Conservation (phyloP, 2,888 invertebrate species). For the Leptopilina myrica region DNA sequence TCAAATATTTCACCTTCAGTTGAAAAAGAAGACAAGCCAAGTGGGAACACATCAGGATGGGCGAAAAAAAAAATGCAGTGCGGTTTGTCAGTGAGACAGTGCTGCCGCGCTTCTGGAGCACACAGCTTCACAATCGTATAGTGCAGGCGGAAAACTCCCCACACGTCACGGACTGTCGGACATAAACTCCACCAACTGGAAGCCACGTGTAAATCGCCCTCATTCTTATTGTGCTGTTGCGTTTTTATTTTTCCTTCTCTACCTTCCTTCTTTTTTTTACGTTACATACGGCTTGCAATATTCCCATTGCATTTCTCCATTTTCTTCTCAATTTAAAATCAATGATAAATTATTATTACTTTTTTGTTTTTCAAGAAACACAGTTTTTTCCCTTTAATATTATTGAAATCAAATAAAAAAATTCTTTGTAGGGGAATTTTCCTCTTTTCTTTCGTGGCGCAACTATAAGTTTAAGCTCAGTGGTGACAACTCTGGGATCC, state of each 20-base stretch:
- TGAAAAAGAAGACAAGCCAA: slow-evolving; percentile 6
- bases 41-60: neutral
- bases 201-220: slow-evolving; percentile 35
- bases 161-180: slow-evolving; percentile 37
- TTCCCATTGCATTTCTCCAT: slow-evolving; percentile 1
- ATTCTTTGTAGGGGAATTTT: no score
- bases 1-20: slow-evolving; percentile 53
- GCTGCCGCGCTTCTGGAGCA: slow-evolving; percentile 15
- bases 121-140: slow-evolving; percentile 14
- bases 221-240: slow-evolving; percentile 17
- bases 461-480: no score
- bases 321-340: neutral
- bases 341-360: no score
- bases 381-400: no score
- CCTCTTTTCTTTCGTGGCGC: no score
- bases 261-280: neutral
- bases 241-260: slow-evolving; percentile 13
- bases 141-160: slow-evolving; percentile 34
- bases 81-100: slow-evolving; percentile 29
- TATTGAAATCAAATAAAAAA: no score
- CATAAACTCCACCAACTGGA: slow-evolving; percentile 33
- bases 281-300: slow-evolving; percentile 29
- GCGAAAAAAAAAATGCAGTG: slow-evolving; percentile 11
- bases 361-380: no score
- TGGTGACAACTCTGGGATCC: no score